These are phyloP conservation scores for Sphenodon punctatus DNA, from an alignment of 2,797 vertebrate species.

Conservation along the genomic window DNA sequence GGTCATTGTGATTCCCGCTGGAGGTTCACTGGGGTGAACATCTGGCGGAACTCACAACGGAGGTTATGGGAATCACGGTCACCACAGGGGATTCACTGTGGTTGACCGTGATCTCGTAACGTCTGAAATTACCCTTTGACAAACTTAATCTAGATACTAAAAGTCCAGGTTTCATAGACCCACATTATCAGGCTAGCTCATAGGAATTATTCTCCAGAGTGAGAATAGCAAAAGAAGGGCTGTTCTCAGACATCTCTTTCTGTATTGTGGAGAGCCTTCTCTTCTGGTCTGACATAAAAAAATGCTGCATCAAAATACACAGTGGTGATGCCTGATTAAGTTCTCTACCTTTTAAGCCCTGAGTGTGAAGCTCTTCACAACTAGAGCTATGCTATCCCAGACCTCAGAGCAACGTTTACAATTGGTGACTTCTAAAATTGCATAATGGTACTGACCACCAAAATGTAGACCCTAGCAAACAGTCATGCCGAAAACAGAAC, in stretches of 20 bases:
- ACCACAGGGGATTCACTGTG: too few species aligned
- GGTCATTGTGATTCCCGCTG: too few species aligned
- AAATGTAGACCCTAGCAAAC: too few species aligned
- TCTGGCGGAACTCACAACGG: too few species aligned
- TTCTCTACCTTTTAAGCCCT: not conserved
- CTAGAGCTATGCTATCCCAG: too few species aligned
- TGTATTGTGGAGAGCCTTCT: not conserved
- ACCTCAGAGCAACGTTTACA: not conserved
- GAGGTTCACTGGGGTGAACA: too few species aligned
- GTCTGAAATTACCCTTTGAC: too few species aligned
- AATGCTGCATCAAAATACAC: not conserved
- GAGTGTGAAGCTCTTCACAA: not conserved
- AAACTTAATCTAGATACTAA: not conserved
- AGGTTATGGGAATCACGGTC: too few species aligned
- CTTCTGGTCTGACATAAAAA: not conserved
- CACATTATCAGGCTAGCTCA: not conserved
- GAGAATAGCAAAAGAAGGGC: not conserved
- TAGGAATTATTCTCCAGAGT: not conserved
- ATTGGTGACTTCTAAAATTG: not conserved
- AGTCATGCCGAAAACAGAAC: too few species aligned
- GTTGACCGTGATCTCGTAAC: too few species aligned
- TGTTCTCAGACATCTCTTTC: not conserved
- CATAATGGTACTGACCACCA: not conserved
- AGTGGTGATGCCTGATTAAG: rapidly evolving
- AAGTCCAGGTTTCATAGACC: not conserved